phyloP scores from a whole-genome alignment of 2,888 invertebrate species.

The Pycnomerus fuliginosus region DNA sequence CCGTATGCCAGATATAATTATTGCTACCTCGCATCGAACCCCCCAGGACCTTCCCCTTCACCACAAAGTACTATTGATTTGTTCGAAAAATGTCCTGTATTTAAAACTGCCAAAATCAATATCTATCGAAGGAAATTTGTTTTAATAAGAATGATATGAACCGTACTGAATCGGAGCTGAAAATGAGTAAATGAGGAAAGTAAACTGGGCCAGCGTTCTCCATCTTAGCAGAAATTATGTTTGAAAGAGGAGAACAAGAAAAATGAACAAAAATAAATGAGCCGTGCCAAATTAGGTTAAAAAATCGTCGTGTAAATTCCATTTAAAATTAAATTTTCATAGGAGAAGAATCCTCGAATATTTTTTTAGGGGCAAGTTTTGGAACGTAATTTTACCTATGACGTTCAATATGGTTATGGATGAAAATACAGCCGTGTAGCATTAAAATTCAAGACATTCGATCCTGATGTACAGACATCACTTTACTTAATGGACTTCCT shows the following conservation, averaged over 20 bases:
- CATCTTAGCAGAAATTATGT: conserved; percentile 19
- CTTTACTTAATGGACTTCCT: conserved; percentile 38
- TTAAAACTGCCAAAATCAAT: too few species aligned
- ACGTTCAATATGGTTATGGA: conserved; percentile 25
- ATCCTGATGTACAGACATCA: conserved; percentile 34
- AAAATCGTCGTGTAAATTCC: conserved; percentile 13
- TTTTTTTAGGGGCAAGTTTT: neutral
- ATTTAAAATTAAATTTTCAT: conserved; percentile 4
- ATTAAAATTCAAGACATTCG: conserved; percentile 36
- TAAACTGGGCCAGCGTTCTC: conserved; percentile 8
- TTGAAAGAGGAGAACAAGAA: conserved; percentile 17
- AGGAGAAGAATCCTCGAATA: neutral
- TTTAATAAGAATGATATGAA: too few species aligned
- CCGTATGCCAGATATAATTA: conserved; percentile 25
- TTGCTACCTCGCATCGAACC: conserved; percentile 11
- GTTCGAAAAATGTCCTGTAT: too few species aligned
- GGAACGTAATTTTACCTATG: conserved; percentile 21
- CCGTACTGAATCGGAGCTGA: too few species aligned
- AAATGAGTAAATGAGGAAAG: conserved; percentile 12
- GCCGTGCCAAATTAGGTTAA: conserved; percentile 14
- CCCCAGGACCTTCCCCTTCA: conserved; percentile 17
- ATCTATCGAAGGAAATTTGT: too few species aligned
- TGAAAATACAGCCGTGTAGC: conserved; percentile 27
- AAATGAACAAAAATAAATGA: conserved; percentile 20
- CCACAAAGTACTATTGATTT: neutral